phyloP scores from a whole-genome alignment of 2,888 invertebrate species.

The Itoplectis maculator region DNA sequence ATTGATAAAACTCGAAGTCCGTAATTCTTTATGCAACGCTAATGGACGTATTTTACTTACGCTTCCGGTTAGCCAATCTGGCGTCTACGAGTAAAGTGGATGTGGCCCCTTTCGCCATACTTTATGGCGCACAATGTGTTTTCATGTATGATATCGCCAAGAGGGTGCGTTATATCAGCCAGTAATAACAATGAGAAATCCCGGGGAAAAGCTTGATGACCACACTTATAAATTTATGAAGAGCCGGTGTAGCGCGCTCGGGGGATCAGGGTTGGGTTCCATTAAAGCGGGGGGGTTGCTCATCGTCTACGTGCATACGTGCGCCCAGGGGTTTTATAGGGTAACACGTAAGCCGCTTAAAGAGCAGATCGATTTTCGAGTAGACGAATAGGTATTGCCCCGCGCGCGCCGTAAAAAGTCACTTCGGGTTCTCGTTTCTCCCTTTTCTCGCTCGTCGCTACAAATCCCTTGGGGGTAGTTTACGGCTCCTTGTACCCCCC shows the following conservation, averaged over 20 bases:
- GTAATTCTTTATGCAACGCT: not conserved
- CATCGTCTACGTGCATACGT: constrained; percentile 40
- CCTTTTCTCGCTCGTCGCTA: constrained; percentile 57
- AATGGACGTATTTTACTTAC: not conserved
- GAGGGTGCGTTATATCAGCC: constrained; percentile 12
- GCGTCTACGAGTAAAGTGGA: not conserved
- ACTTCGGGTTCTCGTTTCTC: constrained; percentile 50
- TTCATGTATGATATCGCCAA: constrained; percentile 25
- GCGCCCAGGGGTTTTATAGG: constrained; percentile 54
- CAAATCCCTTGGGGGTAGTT: constrained; percentile 68
- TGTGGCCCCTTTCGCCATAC: not conserved
- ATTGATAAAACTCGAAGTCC: too few relatives aligned
- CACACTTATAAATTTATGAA: constrained; percentile 57
- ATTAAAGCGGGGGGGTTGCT: constrained; percentile 46
- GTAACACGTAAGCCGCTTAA: constrained; percentile 62
- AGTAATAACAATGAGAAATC: constrained; percentile 53
- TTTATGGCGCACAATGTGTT: constrained; percentile 18
- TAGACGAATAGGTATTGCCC: constrained; percentile 49
- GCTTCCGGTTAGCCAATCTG: not conserved
- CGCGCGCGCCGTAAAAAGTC: constrained; percentile 59
- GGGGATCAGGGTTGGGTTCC: constrained; percentile 30
- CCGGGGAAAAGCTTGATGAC: constrained; percentile 54
- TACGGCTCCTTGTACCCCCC: constrained; percentile 55
- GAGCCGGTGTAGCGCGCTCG: constrained; percentile 25
- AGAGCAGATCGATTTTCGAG: constrained; percentile 66